Evolutionary conservation across 2,113 vertebrate species (phyloP).

Genomic region (Bombycilla garrulus): DNA sequence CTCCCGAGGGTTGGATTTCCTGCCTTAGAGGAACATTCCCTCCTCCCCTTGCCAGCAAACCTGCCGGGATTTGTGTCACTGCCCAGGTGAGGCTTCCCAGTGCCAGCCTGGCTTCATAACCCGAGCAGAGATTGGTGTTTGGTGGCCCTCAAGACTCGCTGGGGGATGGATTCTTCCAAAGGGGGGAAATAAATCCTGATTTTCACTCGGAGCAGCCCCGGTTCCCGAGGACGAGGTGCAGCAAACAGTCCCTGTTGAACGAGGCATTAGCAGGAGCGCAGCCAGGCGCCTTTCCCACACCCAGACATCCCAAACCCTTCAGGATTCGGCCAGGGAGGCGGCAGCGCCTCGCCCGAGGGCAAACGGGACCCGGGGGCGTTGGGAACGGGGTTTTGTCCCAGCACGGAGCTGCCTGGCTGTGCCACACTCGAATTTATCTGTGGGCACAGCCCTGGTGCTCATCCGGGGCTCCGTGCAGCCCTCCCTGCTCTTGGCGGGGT

Average conservation of each 20-base stretch:
- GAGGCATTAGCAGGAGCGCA: accelerated
- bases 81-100: background rate
- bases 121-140: accelerated
- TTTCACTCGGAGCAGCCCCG: accelerated
- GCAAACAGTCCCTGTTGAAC: background rate
- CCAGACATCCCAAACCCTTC: background rate
- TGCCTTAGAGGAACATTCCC: accelerated
- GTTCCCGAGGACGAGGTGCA: accelerated
- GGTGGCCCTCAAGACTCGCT: background rate
- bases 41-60: background rate
- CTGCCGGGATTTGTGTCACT: background rate
- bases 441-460: background rate
- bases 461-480: accelerated
- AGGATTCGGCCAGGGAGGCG: background rate
- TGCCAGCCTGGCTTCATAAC: accelerated
- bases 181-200: accelerated
- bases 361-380: background rate
- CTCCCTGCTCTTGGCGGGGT: background rate
- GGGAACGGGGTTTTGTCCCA: background rate
- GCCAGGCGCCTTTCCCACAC: background rate
- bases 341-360: background rate
- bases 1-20: background rate
- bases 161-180: background rate
- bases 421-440: no score
- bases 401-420: background rate